Evolutionary conservation across 2,797 vertebrate species (phyloP), one percentile per base, ranked within the genome.

Genomic region (Acipenser oxyrinchus): DNA sequence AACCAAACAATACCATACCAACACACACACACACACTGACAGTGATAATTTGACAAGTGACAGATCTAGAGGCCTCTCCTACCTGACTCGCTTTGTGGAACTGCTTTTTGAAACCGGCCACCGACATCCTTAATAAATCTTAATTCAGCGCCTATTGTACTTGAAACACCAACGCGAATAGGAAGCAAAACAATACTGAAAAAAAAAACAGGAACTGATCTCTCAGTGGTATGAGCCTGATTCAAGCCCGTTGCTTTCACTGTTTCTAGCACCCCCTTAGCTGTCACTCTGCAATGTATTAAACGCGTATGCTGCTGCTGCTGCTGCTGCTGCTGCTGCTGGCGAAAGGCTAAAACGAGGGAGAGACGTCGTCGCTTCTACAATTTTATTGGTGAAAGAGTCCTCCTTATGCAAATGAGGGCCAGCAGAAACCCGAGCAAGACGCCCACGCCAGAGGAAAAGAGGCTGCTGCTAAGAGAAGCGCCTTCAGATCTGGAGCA

Each of bases 31-130:
- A 51, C 23, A 37, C 23, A 4, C 23, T 37, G 23, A 37, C 4
- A 37, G 23, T 37, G 23, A 37, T 37, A 1, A 37, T 37, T 37
- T 37, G 4, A 53, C 11, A n/a, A 49, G 7, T 18, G 12, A 52
- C 65, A 59, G 55, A 63, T 15, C 11, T 59, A 6, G 37, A 60
- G 75, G 70, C 75, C 79, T 61, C 74, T 79, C 67, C 87, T 87
- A 96, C 95, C 94, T 96, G 94, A 75, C 93, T 97, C 79, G 95
- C 94, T 86, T 95, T 96, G 82, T 95, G 94, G 73, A 97, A 93
- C 86, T 95, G 95, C 76, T 97, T 97, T 86, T 93, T 96, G 73
- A 97, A 86, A 76, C 95, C 94, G 67, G 94, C 91, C 84, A 95
- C 92, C 71, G 92, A 96, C 95, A 96, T 96, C 78, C 76, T 85